Evolutionary conservation across 2,888 invertebrate genomes (phyloP), one percentile per base, ranked within the genome.

Genomic region (Tetheella fluctuosa): DNA sequence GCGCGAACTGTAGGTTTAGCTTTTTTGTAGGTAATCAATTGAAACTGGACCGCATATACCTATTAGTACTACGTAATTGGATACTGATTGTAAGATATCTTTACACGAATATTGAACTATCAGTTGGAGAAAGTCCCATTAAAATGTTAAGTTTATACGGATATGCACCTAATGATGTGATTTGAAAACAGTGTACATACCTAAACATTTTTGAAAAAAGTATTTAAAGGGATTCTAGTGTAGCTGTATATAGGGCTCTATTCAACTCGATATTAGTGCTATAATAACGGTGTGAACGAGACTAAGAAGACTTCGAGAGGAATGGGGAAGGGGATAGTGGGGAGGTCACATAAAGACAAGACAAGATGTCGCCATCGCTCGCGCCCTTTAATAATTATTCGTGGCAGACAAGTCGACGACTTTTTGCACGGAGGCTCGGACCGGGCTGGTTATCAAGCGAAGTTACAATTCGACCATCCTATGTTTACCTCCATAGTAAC

Each of bases 341-440:
- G 71, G 64, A 65, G 68, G 70, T 69, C 60, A 65, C 64, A 68
- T 74, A 61, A 71, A 80, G 80, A 76, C 84, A 81, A 88, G 89
- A 88, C 89, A 76, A 80, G 83, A 85, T 85, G 88, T 86, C 88
- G 86, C 89, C 89, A 82, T 71, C 65, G 69, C 67, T 74, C 71
- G 78, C 77, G 85, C 85, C 86, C 84, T 86, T 88, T 84, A 76
- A 83, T 84, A 84, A 86, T 85, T 85, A 85, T 84, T 83, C 78
- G 81, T 75, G 75, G 79, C 79, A 83, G 83, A 80, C 85, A 79
- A 85, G 86, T 83, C 83, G 84, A 79, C 81, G 83, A 84, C 84
- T 88, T 85, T 85, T 86, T 85, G 80, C 80, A 72, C 74, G 65
- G 77, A 77, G 79, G 78, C 79, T 73, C 73, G 73, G 72, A 70